Evolutionary conservation across 1,140 invertebrate species (phyloP).

Genomic region (Streblospio benedicti): DNA sequence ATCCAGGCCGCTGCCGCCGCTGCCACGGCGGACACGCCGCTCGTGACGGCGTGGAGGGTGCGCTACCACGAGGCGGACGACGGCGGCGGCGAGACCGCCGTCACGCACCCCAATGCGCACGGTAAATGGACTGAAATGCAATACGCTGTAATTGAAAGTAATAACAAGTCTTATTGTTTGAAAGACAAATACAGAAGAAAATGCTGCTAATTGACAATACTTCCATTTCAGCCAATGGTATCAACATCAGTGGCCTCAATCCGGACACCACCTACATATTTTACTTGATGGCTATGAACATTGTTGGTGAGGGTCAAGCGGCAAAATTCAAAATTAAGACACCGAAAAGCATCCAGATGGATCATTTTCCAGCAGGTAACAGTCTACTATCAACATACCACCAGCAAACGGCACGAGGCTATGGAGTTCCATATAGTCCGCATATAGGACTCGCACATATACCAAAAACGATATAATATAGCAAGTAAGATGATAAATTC

Average conservation of each 20-base stretch:
- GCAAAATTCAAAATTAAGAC: slow-evolving; percentile 12
- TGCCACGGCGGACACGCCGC: background rate
- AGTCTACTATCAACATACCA: too few relatives aligned
- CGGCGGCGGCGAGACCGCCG: background rate
- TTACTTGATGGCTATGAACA: slow-evolving; percentile 7
- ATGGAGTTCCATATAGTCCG: too few relatives aligned
- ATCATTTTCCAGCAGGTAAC: too few relatives aligned
- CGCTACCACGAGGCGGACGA: slow-evolving; percentile 1
- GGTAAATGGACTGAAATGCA: too few relatives aligned
- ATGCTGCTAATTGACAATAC: background rate
- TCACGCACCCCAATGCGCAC: too few relatives aligned
- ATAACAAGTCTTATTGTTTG: background rate
- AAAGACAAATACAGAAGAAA: background rate
- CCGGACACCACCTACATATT: slow-evolving; percentile 5
- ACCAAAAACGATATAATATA: too few relatives aligned
- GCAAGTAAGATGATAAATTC: too few relatives aligned
- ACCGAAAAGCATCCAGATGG: background rate
- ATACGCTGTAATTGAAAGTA: too few relatives aligned
- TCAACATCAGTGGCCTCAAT: slow-evolving; percentile 2
- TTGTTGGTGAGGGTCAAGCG: slow-evolving; percentile 4
- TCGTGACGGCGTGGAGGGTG: slow-evolving; percentile 10
- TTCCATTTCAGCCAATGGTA: background rate
- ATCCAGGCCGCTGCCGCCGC: background rate
- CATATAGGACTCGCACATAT: too few relatives aligned
- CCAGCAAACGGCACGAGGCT: too few relatives aligned